A percentile compares a stretch with the other conserved stretches of the same genome.
phyloP scores from a whole-genome alignment of 2,888 invertebrate species.

The Diloba caeruleocephala region DNA sequence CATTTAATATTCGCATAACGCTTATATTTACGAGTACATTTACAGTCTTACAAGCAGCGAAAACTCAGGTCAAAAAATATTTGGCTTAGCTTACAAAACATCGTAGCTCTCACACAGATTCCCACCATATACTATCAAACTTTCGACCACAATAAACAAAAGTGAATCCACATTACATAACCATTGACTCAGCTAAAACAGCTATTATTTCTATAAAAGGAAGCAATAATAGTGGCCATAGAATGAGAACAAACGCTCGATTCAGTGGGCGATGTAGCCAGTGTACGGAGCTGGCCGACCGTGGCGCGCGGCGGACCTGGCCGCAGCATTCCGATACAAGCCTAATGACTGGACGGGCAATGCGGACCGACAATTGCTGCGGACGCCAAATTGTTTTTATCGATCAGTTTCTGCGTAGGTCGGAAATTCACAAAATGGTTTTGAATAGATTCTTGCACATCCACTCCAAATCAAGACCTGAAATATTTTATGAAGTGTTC shows the following conservation, averaged over 20 bases:
- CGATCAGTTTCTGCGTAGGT: slow-evolving; percentile 19
- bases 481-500: no score
- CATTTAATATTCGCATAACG: slow-evolving; percentile 24
- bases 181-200: slow-evolving; percentile 30
- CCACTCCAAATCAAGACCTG: no score
- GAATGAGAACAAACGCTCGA: slow-evolving; percentile 32
- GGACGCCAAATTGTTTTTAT: slow-evolving; percentile 36
- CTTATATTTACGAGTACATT: no score
- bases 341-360: slow-evolving; percentile 21
- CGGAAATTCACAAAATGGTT: not conserved
- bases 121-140: slow-evolving; percentile 27
- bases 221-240: slow-evolving; percentile 32
- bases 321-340: slow-evolving; percentile 6
- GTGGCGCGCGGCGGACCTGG: slow-evolving; percentile 17
- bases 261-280: slow-evolving; percentile 21
- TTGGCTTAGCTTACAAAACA: no score
- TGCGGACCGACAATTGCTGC: slow-evolving; percentile 4
- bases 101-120: no score
- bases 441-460: no score
- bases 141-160: slow-evolving; percentile 35
- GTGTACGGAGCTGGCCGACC: slow-evolving; percentile 33
- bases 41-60: no score
- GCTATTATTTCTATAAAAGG: slow-evolving; percentile 36
- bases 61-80: no score
- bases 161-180: slow-evolving; percentile 43